Base-by-base conservation (phyloP, 1,140 invertebrate species). In the Temnothorax longispinosus region DNA sequence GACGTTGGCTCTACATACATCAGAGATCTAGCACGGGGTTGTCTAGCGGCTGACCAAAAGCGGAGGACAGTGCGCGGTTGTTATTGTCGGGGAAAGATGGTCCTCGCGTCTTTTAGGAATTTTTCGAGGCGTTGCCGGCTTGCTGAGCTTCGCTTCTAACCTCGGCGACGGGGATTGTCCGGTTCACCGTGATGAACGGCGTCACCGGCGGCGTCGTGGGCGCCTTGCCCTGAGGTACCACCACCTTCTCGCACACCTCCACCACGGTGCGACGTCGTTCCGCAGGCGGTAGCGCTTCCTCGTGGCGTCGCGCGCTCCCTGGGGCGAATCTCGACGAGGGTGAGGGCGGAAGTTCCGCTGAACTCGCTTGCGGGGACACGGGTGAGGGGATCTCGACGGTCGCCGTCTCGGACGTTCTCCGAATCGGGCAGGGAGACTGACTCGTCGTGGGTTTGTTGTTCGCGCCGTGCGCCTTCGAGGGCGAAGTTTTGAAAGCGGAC, bases 241-340 rank as follows among this genome's bases (percentile, higher is more conserved):
- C 85, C 82, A 95, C 93, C 93, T 94, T 95, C 86, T 95, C 95
- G 90, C 93, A 95, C 71, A 94, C 89, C 71, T 95, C 95, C 88
- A 95, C 88, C 65, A 95, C 92, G 56, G 94, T 94, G 35, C 91
- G 90, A 75, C 94, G 89, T 91, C 89, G 87, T 52, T 92, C 91
- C 11, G 78, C 56, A 69, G 86, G n/a, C 56, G 69, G 75, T 21
- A 76, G 85, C 72, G 86, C 80, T 41, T 90, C 90, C 47, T 86
- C 90, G 65, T 90, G 86, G 35, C 86, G 69, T 90, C 87, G 76
- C 71, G 62, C 65, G 62, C 72, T 88, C 47, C 86, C 32, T 56
- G 67, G 67, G 11, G 69, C n/a, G 7, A 75, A 67, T 50, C 80
- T 91, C 74, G 80, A 56, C 44, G 72, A 18, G 62, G 69, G 58